phyloP scores from a whole-genome alignment of 1,140 invertebrate species.

The Diachasma alloeum region DNA sequence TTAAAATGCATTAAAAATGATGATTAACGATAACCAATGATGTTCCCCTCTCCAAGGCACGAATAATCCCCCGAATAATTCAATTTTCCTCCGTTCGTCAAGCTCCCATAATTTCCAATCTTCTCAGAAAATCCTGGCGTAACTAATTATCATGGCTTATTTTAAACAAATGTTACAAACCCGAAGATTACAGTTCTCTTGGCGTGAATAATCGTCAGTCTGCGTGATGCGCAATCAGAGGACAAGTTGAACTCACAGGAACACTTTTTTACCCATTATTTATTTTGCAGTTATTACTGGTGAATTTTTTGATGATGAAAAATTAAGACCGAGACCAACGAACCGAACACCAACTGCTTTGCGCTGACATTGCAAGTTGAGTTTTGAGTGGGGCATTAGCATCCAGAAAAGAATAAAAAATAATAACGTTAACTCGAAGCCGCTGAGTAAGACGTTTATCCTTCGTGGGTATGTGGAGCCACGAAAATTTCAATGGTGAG shows the following conservation, averaged over 20 bases:
- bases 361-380: not conserved
- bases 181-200: conserved; percentile 1
- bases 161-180: conserved; percentile 21
- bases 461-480: conserved; percentile 19
- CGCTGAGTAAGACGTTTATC: conserved; percentile 19
- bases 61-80: not conserved
- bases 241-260: not conserved
- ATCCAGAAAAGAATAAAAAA: not conserved
- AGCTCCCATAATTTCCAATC: not conserved
- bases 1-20: too few relatives aligned
- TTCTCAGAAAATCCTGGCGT: not conserved
- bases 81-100: not conserved
- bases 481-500: conserved; percentile 11
- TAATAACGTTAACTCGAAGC: not conserved
- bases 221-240: not conserved
- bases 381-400: not conserved
- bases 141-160: conserved; percentile 18
- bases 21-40: too few relatives aligned
- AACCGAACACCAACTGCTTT: not conserved
- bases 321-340: too few relatives aligned
- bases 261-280: not conserved
- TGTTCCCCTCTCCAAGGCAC: too few relatives aligned
- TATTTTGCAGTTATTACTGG: too few relatives aligned
- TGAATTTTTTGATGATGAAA: too few relatives aligned
- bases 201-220: conserved; percentile 15